Conservation (phyloP, 92 coral and sea anemone genomes). For the Scolanthus callimorphus region DNA sequence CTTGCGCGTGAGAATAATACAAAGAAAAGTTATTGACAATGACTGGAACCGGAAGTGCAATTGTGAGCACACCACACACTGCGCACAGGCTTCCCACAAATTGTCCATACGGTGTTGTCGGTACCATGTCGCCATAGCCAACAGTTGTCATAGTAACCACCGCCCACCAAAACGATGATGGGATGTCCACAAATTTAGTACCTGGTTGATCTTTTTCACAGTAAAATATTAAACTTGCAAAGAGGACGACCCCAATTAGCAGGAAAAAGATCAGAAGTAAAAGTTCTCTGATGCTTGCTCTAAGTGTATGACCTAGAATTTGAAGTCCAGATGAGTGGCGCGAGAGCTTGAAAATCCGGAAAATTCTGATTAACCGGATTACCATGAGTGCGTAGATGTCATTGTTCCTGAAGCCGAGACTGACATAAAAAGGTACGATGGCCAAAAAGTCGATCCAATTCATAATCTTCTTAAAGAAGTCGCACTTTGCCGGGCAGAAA, state of each 20-base stretch:
- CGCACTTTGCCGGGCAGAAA: constrained; percentile 77
- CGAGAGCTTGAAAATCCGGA: constrained; percentile 92
- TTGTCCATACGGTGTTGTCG: constrained; percentile 66
- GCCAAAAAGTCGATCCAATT: constrained; percentile 95
- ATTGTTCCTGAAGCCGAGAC: constrained; percentile 47
- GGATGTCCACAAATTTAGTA: constrained; percentile 72
- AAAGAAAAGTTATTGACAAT: constrained; percentile 89
- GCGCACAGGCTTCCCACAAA: constrained; percentile 87
- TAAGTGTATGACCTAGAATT: constrained; percentile 86
- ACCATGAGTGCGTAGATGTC: constrained; percentile 66
- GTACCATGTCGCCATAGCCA: constrained; percentile 95
- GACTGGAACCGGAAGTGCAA: constrained; percentile 98
- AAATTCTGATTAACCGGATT: constrained; percentile 79
- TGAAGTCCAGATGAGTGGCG: constrained; percentile 93
- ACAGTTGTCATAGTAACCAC: constrained; percentile 98
- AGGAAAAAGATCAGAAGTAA: constrained; percentile 76
- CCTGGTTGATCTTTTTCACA: constrained; percentile 59
- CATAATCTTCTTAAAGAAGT: constrained; percentile 81
- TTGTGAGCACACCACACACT: constrained; percentile 87
- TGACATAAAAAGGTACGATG: constrained; percentile 80
- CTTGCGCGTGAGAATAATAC: constrained; percentile 96
- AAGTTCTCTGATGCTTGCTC: constrained; percentile 89
- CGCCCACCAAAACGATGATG: constrained; percentile 91
- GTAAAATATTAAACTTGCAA: constrained; percentile 83
- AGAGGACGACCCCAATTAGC: constrained; percentile 81